Evolutionary conservation across 30 jellyfish, hydroid and myxozoan genomes (phyloP).

Genomic region (Cassiopea andromeda): DNA sequence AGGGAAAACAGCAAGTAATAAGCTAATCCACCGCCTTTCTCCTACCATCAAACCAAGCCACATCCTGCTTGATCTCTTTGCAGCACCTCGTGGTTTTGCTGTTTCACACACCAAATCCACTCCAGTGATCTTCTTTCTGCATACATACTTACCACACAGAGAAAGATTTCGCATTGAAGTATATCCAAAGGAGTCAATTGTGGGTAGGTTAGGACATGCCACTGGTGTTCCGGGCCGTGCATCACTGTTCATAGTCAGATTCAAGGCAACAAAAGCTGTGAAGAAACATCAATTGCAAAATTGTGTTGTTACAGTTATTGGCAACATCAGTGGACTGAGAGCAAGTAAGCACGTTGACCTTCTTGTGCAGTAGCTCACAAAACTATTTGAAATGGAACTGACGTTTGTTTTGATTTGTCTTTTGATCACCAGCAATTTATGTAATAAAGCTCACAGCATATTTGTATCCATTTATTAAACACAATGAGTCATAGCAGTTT

Average conservation of each 20-base stretch:
- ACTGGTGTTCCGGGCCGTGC: constrained; percentile 4
- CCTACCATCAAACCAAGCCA: neutral
- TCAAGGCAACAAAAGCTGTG: constrained; percentile 25
- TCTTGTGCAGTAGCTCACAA: neutral
- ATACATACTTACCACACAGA: neutral
- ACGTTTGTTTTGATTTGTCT: too few species aligned
- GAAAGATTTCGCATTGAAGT: constrained; percentile 14
- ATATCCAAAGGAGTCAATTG: neutral
- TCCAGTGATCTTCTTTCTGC: constrained; percentile 2
- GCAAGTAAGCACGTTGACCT: constrained; percentile 17
- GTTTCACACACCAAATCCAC: neutral
- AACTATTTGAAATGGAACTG: too few species aligned
- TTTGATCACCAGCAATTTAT: too few species aligned
- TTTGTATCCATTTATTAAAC: too few species aligned
- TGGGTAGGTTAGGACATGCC: neutral
- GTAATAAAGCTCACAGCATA: too few species aligned
- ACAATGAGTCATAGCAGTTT: too few species aligned
- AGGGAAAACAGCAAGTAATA: constrained; percentile 5
- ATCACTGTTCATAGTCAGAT: constrained; percentile 7
- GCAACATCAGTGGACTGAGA: constrained; percentile 16
- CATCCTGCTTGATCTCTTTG: constrained; percentile 5
- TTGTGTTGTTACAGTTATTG: constrained; percentile 12
- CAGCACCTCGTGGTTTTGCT: constrained; percentile 34
- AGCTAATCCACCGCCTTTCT: constrained; percentile 5
- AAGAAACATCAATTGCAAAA: constrained; percentile 3